phyloP scores from a whole-genome alignment of 2,113 vertebrate genomes.

The Hepsetus odoe region DNA sequence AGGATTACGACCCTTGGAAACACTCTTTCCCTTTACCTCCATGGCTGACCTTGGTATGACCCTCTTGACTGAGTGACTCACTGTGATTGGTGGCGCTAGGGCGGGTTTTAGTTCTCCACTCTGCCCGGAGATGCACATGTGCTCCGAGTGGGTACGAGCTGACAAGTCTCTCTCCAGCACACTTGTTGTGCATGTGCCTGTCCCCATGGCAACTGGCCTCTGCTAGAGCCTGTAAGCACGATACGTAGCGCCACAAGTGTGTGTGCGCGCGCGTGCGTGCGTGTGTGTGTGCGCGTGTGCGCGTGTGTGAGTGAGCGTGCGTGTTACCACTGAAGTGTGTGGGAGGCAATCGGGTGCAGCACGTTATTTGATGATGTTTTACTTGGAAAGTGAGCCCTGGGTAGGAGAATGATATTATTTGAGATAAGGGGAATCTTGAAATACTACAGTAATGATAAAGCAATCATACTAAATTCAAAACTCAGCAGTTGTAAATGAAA shows the following conservation, averaged over 20 bases:
- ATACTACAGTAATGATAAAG: neutral
- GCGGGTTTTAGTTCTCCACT: neutral
- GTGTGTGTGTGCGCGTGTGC: neutral
- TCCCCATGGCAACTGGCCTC: slow-evolving; percentile 54
- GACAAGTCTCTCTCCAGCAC: slow-evolving; percentile 2
- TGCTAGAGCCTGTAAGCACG: slow-evolving; percentile 17
- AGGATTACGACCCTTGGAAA: neutral
- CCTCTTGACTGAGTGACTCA: neutral
- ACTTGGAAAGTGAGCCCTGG: neutral
- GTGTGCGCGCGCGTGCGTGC: slow-evolving; percentile 13
- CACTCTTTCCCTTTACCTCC: neutral
- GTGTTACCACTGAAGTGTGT: slow-evolving; percentile 23
- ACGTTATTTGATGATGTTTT: slow-evolving; percentile 18
- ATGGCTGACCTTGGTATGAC: slow-evolving; percentile 15
- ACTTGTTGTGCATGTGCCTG: slow-evolving; percentile 38
- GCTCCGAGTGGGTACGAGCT: neutral
- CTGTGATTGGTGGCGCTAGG: slow-evolving; percentile 23
- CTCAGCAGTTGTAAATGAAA: neutral
- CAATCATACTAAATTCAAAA: neutral
- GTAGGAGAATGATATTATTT: slow-evolving; percentile 45
- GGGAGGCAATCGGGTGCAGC: slow-evolving; percentile 31
- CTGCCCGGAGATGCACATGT: slow-evolving; percentile 18
- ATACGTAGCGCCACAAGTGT: slow-evolving; percentile 39
- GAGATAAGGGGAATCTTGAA: slow-evolving; percentile 47
- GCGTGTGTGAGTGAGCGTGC: slow-evolving; percentile 1